Evolutionary conservation across 2,888 invertebrate genomes (phyloP).

Genomic region (Geophilus truncorum): DNA sequence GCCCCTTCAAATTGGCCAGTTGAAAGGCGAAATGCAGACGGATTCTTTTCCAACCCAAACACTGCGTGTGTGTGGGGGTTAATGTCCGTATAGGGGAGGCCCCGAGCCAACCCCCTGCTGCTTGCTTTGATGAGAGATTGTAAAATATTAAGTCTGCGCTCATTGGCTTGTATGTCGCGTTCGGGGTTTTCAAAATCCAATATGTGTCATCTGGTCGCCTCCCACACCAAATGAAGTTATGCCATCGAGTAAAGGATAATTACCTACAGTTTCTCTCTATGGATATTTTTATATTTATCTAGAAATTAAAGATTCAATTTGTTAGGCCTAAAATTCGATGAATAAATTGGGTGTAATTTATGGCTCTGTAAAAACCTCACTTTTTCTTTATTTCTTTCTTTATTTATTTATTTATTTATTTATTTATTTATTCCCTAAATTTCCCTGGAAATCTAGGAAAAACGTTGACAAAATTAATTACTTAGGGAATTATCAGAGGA

Average conservation of each 20-base stretch:
- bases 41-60: not conserved
- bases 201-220: conserved; percentile 11
- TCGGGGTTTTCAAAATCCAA: not conserved
- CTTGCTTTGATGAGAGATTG: not conserved
- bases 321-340: not conserved
- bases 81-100: not conserved
- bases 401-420: no score
- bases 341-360: not conserved
- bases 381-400: not conserved
- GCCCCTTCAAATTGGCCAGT: not conserved
- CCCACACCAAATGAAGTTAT: conserved; percentile 8
- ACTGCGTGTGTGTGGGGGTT: not conserved
- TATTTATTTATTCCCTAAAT: not conserved
- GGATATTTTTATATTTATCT: not conserved
- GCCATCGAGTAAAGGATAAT: not conserved
- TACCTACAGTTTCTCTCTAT: not conserved
- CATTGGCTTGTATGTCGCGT: not conserved
- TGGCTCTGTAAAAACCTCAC: not conserved
- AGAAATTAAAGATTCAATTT: no score
- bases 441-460: no score
- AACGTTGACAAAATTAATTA: no score
- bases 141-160: not conserved
- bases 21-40: conserved; percentile 12
- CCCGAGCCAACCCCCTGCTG: conserved; percentile 1
- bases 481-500: no score